phyloP scores from a whole-genome alignment of 2,797 vertebrate genomes.

The Uromys caudimaculatus region DNA sequence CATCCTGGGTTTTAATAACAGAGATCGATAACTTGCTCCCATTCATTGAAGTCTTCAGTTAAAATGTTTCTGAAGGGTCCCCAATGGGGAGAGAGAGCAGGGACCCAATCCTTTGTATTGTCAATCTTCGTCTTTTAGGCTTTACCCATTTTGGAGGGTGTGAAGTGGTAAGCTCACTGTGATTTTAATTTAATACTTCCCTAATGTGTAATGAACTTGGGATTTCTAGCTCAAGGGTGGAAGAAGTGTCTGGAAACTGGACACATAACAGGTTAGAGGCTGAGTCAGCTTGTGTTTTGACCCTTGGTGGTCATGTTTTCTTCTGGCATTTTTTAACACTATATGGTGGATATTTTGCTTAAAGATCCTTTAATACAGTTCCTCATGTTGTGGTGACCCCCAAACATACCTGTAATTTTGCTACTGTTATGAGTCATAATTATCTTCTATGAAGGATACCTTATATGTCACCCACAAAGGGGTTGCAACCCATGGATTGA shows the following conservation, averaged over 20 bases:
- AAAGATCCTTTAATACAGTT: background rate
- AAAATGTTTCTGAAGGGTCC: slow-evolving; percentile 36
- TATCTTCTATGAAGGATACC: background rate
- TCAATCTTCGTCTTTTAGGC: background rate
- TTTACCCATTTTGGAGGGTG: background rate
- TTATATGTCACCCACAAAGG: background rate
- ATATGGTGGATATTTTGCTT: background rate
- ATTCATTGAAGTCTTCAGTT: slow-evolving; percentile 57
- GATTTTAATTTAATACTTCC: slow-evolving; percentile 10
- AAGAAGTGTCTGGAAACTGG: background rate
- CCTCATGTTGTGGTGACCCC: background rate
- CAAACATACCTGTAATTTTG: background rate
- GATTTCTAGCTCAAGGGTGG: slow-evolving; percentile 7
- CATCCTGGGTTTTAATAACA: slow-evolving; percentile 74
- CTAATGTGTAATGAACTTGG: background rate
- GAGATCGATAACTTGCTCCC: slow-evolving; percentile 32
- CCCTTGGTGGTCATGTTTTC: background rate
- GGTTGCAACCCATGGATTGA: background rate
- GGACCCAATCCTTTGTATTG: background rate
- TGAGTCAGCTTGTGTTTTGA: background rate
- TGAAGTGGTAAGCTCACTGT: background rate
- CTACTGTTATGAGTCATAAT: too few species aligned
- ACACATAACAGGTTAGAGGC: background rate
- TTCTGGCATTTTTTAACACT: background rate
- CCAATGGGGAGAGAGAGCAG: slow-evolving; percentile 5